phyloP scores from a whole-genome alignment of 2,797 vertebrate species.

The Hirundo rustica region DNA sequence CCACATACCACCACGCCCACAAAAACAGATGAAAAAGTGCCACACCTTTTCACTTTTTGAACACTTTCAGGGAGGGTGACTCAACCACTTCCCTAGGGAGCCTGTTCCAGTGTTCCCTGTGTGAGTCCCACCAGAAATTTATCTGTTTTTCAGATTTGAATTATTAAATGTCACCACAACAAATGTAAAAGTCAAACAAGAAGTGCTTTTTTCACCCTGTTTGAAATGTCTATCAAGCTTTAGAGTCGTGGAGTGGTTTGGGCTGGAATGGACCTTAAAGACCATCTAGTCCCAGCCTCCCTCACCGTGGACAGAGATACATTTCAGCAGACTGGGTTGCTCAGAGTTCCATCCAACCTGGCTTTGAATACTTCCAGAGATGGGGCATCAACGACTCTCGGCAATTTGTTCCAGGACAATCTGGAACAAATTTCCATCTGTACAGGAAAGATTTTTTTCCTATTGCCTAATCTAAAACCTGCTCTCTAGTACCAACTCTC shows the following conservation, averaged over 20 bases:
- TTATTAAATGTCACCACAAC: neutral
- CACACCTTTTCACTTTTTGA: neutral
- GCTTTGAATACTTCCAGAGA: neutral
- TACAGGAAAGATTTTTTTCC: neutral
- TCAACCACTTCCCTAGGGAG: neutral
- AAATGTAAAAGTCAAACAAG: neutral
- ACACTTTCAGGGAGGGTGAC: neutral
- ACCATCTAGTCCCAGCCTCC: rapidly evolving
- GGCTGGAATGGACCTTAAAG: neutral
- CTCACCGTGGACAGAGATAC: too few relatives aligned
- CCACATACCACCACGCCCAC: too few relatives aligned
- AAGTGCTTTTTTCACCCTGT: rapidly evolving
- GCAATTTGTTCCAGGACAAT: neutral
- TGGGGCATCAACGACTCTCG: neutral
- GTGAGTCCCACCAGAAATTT: neutral
- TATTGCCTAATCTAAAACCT: neutral
- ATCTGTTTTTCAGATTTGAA: neutral
- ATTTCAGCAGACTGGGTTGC: too few relatives aligned
- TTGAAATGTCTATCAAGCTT: neutral
- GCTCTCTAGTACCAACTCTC: neutral
- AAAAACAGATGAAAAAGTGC: neutral
- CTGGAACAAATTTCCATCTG: neutral
- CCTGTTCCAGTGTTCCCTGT: neutral
- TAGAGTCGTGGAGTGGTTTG: neutral
- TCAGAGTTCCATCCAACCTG: neutral